phyloP scores from a whole-genome alignment of 2,888 invertebrate species.

The Caenorhabditis sulstoni region DNA sequence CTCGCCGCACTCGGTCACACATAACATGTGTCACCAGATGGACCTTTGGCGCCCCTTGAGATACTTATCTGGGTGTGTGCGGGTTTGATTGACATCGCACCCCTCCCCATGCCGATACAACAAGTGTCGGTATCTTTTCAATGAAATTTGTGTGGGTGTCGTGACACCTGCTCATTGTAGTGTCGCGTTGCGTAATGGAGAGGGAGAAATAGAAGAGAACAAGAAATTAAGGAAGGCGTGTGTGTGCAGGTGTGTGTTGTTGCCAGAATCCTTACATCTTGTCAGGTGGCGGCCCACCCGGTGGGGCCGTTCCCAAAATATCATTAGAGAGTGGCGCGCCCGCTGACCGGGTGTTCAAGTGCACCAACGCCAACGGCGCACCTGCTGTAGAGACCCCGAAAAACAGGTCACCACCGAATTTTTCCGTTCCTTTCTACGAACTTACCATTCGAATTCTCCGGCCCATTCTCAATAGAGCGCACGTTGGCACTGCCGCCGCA shows the following conservation, averaged over 20 bases:
- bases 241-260: slow-evolving; percentile 16
- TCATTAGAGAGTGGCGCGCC: slow-evolving; percentile 1
- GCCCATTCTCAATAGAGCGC: not conserved
- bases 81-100: not conserved
- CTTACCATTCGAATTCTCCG: no score
- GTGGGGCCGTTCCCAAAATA: slow-evolving; percentile 23
- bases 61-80: not conserved
- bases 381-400: no score
- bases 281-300: slow-evolving; percentile 25
- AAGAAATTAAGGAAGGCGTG: not conserved
- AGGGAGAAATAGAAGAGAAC: not conserved
- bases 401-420: no score
- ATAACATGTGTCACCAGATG: slow-evolving; percentile 55
- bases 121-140: slow-evolving; percentile 1
- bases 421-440: no score
- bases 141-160: not conserved
- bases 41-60: slow-evolving; percentile 2
- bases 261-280: slow-evolving; percentile 22
- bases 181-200: slow-evolving; percentile 18
- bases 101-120: not conserved
- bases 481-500: no score
- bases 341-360: slow-evolving; percentile 14
- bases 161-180: slow-evolving; percentile 25
- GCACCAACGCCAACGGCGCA: no score
- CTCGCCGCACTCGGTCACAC: no score